phyloP scores from a whole-genome alignment of 2,797 vertebrate species.

The Pseudochromis fuscus region DNA sequence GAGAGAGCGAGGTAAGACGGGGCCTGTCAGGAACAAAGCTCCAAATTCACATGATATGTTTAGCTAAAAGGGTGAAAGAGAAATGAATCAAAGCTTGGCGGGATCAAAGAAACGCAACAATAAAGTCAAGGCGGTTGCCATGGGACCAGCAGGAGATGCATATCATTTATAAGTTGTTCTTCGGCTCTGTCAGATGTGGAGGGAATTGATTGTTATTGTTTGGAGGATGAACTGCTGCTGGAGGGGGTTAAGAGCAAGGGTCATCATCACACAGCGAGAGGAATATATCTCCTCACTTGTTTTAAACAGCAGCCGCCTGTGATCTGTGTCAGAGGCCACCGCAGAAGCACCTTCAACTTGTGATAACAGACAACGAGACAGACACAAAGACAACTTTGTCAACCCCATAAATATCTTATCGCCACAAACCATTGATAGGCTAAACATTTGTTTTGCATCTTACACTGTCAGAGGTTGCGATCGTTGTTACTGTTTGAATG shows the following conservation, averaged over 20 bases:
- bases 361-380: slow-evolving; percentile 77
- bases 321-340: slow-evolving; percentile 78
- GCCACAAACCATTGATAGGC: slow-evolving; percentile 70
- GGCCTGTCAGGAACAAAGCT: slow-evolving; percentile 91
- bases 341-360: slow-evolving; percentile 62
- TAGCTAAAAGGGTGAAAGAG: slow-evolving; percentile 90
- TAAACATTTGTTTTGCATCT: slow-evolving; percentile 81
- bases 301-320: slow-evolving; percentile 74
- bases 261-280: slow-evolving; percentile 77
- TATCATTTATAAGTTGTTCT: slow-evolving; percentile 88
- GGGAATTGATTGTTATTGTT: slow-evolving; percentile 87
- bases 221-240: slow-evolving; percentile 78
- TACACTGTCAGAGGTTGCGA: slow-evolving; percentile 67
- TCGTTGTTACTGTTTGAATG: slow-evolving; percentile 68
- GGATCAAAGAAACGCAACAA: slow-evolving; percentile 89
- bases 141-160: slow-evolving; percentile 90
- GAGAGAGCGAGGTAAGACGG: slow-evolving; percentile 87
- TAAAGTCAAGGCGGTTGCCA: slow-evolving; percentile 88
- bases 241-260: slow-evolving; percentile 80
- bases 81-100: slow-evolving; percentile 88
- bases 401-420: slow-evolving; percentile 77
- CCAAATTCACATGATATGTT: slow-evolving; percentile 90
- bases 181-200: slow-evolving; percentile 81
- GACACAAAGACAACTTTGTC: slow-evolving; percentile 74
- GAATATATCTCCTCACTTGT: slow-evolving; percentile 73